Evolutionary conservation across 1,140 invertebrate genomes (phyloP).

Genomic region (Pantala flavescens): DNA sequence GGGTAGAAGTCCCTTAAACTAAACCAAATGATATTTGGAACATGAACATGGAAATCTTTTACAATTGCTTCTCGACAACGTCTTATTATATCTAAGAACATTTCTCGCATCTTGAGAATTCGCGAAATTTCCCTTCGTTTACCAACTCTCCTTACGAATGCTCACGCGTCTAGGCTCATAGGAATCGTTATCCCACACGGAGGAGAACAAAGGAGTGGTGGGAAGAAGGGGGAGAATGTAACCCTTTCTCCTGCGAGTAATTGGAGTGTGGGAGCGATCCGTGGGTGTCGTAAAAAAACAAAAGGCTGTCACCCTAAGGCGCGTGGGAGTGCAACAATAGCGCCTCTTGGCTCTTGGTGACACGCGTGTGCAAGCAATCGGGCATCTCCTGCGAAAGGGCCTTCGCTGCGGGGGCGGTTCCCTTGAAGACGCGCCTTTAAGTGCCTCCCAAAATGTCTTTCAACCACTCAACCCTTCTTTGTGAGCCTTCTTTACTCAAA

Average conservation of each 20-base stretch:
- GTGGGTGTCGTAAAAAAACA: background rate
- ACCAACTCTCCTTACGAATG: too few species aligned
- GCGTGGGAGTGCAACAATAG: background rate
- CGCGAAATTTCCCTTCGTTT: too few species aligned
- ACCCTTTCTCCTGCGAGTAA: background rate
- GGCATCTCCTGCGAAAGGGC: background rate
- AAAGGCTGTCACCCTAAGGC: background rate
- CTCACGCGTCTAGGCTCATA: too few species aligned
- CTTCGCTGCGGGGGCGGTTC: background rate
- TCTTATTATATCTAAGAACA: too few species aligned
- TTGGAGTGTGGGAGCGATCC: conserved; percentile 2
- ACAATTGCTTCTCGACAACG: too few species aligned
- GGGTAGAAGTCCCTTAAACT: too few species aligned
- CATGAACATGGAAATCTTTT: too few species aligned
- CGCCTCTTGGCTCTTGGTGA: background rate
- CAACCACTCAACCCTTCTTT: background rate
- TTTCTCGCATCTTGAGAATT: too few species aligned
- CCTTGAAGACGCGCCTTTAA: background rate
- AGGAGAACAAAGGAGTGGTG: background rate
- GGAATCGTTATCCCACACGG: too few species aligned
- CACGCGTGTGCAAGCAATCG: background rate
- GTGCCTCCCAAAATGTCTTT: background rate
- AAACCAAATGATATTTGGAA: too few species aligned
- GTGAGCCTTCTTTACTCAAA: too few species aligned
- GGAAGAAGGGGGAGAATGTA: background rate